phyloP scores from a whole-genome alignment of 2,888 invertebrate species.

The Drosophila algonquin region DNA sequence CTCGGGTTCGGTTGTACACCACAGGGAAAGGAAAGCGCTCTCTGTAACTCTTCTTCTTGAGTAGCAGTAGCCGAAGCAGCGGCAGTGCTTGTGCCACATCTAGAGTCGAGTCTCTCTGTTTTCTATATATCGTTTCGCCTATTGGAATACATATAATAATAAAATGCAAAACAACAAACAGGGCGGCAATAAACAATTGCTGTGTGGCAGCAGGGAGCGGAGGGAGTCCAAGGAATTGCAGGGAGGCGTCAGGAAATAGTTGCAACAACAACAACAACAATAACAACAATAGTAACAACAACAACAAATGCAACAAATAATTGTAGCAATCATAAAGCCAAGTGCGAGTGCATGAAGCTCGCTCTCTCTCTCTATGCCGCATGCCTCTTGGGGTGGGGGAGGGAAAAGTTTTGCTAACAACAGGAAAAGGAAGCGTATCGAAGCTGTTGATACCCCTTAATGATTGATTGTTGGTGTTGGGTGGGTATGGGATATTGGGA shows the following conservation, averaged over 20 bases:
- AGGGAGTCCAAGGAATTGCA: slow-evolving; percentile 21
- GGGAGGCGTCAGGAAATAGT: slow-evolving; percentile 10
- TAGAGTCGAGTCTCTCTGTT: slow-evolving; percentile 13
- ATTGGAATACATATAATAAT: slow-evolving; percentile 36
- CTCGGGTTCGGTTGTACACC: no score
- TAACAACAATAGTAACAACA: slow-evolving; percentile 28
- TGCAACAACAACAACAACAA: slow-evolving; percentile 30
- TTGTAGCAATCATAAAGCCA: slow-evolving; percentile 79
- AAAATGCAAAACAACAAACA: slow-evolving; percentile 58
- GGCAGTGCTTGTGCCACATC: slow-evolving; percentile 8
- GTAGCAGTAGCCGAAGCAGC: no score
- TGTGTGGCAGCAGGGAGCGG: not conserved
- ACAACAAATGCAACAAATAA: slow-evolving; percentile 47
- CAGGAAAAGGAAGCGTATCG: not conserved
- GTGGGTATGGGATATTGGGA: no score
- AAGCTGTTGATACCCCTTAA: not conserved
- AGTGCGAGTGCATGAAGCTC: slow-evolving; percentile 72
- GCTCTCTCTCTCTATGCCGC: slow-evolving; percentile 25
- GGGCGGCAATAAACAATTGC: slow-evolving; percentile 58
- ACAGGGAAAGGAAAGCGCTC: slow-evolving; percentile 23
- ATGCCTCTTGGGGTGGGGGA: slow-evolving; percentile 6
- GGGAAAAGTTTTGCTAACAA: slow-evolving; percentile 64
- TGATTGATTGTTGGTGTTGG: not conserved
- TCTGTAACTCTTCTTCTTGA: slow-evolving; percentile 33
- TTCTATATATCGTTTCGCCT: slow-evolving; percentile 1